Percentiles rank a stretch among this genome's conserved stretches.
Conservation (phyloP, 2,113 vertebrate genomes). For the chimpanzee (Pan troglodytes) region DNA sequence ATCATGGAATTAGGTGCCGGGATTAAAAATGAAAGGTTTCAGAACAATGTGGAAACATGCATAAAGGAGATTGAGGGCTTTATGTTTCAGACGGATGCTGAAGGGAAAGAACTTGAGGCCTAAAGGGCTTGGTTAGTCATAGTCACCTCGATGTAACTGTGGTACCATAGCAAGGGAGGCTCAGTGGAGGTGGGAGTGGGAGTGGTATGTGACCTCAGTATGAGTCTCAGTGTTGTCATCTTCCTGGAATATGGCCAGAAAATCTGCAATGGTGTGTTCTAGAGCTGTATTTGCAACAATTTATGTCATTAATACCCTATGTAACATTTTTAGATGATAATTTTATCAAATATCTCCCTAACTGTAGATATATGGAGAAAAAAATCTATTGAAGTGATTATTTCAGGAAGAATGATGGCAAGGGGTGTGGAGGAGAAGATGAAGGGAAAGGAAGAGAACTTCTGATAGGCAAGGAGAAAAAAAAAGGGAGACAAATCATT, state of each 20-base stretch:
- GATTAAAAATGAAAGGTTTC: neutral
- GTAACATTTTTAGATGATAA: neutral
- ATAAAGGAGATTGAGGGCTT: neutral
- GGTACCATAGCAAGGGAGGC: neutral
- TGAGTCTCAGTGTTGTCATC: neutral
- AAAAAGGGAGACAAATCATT: neutral
- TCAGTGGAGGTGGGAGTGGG: fast-evolving
- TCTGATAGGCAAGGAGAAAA: neutral
- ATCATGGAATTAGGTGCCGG: neutral
- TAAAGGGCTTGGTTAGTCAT: neutral
- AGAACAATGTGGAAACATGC: neutral
- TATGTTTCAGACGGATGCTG: neutral
- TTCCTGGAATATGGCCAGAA: neutral
- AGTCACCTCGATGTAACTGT: neutral
- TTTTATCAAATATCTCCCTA: neutral
- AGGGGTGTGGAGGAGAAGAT: fast-evolving
- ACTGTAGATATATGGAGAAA: neutral
- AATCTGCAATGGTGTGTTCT: neutral
- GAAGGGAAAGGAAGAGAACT: neutral
- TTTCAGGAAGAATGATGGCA: neutral
- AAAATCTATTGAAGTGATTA: neutral
- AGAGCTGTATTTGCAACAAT: neutral
- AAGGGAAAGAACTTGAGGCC: neutral
- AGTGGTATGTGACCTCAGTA: neutral
- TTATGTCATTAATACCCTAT: neutral